Evolutionary conservation across 2,113 vertebrate species (phyloP), one percentile per base, ranked within the genome.

Genomic region (Myodes glareolus): DNA sequence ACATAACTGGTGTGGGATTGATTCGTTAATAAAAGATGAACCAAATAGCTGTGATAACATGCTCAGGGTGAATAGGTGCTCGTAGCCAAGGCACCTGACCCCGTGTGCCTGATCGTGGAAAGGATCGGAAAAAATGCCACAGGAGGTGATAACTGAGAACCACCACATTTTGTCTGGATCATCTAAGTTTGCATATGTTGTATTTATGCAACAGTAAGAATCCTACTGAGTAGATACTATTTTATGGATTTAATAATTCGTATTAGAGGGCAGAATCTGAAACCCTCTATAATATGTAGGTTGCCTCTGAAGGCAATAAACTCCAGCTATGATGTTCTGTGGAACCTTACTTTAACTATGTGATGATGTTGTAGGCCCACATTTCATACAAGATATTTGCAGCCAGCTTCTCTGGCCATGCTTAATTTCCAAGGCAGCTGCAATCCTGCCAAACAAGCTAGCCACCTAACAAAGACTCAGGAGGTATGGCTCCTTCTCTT

Each of bases 21-120:
- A n/a, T n/a, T n/a, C n/a, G n/a, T n/a, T n/a, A n/a, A n/a, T n/a
- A n/a, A n/a, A n/a, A n/a, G 65, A 67, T 10, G 68, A 92, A 36
- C n/a, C 42, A 77, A 31, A 84, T 4, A 42, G 27, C 0, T 0
- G 36, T 33, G 91, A 33, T 5, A 7, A 6, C 17, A 0, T 25
- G 63, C 45, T 31, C 16, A 1, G 67, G 27, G 1, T 45, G 47
- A 70, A 29, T 0, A 19, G 50, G 68, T 55, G 58, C 47, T 52
- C 33, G 8, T 0, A 17, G 78, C n/a, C 65, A 55, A 94, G 39
- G 47, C 5, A 7, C 80, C 39, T 77, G 88, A n/a, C n/a, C 17
- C 68, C 12, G 17, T 8, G 70, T 13, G 29, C 31, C 2, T 12
- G 25, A 85, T 27, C 23, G 3, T 10, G 21, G 36, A 80, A 76